Evolutionary conservation across 2,113 vertebrate species (phyloP), one percentile per base, ranked within the genome.

Genomic region (Entelurus aequoreus): DNA sequence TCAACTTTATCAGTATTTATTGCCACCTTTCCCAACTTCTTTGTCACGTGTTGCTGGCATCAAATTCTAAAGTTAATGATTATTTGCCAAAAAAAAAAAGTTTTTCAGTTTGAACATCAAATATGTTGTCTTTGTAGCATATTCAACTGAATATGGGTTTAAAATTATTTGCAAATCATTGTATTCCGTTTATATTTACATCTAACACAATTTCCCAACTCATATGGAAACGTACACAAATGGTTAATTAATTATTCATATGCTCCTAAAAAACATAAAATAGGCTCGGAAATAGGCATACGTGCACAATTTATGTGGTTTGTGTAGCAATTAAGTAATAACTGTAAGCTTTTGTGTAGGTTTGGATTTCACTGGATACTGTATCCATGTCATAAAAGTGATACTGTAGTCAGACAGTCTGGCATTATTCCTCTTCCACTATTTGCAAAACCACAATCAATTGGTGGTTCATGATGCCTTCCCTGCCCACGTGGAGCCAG

Each of bases 401-500:
- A 69, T 54, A 28, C 4, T 28, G 28, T 28, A 58, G 63, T 36
- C 72, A 73, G 61, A 28, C 50, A 60, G 60, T 66, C 65, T 69
- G 76, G 60, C 51, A 60, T 21, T 63, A 50, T 50, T 71, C 40
- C 37, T 58, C 54, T 69, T 54, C 58, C 13, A 54, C 35, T 38
- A 15, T 51, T 60, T 53, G 48, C 50, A 63, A 54, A 71, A 53
- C 2, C 56, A 63, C n/a, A 9, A 76, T 68, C 64, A 72, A 65
- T 80, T 37, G 38, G 46, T 68, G 67, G 61, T 70, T 54, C 59
- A n/a, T 53, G 62, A 67, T 56, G 49, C 53, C 68, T 71, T 46
- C 40, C 16, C 47, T 65, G 63, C 44, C 36, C 68, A 56, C 60
- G 47, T 36, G 51, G 53, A 61, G 47, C 62, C 21, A 51, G 52